Conservation (phyloP, 2,888 invertebrate genomes). For the Trissoscelio sp. region DNA sequence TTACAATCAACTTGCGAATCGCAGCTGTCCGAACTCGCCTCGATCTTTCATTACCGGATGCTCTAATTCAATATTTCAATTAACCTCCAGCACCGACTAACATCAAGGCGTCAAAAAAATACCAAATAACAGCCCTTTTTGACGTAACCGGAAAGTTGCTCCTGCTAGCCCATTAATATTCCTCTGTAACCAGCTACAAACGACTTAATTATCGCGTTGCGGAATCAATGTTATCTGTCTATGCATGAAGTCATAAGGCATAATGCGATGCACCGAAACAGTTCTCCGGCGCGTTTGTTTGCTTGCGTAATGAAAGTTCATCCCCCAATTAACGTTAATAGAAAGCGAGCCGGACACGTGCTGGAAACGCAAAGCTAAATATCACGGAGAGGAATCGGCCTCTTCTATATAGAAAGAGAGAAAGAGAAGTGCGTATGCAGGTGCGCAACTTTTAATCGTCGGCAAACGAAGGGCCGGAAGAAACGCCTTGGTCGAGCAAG, state of each 20-base stretch:
- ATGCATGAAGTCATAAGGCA: slow-evolving; percentile 37
- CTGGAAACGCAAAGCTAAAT: slow-evolving; percentile 1
- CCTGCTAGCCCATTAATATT: slow-evolving; percentile 13
- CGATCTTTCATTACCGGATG: slow-evolving; percentile 22
- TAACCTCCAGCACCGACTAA: background rate
- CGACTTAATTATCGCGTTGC: slow-evolving; percentile 37
- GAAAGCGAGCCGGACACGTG: slow-evolving; percentile 29
- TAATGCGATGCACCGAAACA: slow-evolving; percentile 37
- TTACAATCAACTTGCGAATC: slow-evolving; percentile 1
- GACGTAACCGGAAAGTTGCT: background rate
- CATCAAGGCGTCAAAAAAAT: background rate
- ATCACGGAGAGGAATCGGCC: slow-evolving; percentile 1
- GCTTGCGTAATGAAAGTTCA: slow-evolving; percentile 48
- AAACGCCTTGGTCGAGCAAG: slow-evolving; percentile 1
- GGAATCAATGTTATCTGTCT: slow-evolving; percentile 42
- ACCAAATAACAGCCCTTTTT: slow-evolving; percentile 26
- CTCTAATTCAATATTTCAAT: slow-evolving; percentile 22
- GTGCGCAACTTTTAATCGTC: slow-evolving; percentile 22
- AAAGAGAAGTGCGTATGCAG: background rate
- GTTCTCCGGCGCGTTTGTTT: slow-evolving; percentile 31
- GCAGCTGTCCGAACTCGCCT: background rate
- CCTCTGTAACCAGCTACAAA: slow-evolving; percentile 6
- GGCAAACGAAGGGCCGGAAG: background rate
- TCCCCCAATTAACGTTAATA: slow-evolving; percentile 45
- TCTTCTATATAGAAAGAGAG: background rate